Base-by-base conservation (phyloP, 2,113 vertebrate genomes). In the Chrysemys picta region DNA sequence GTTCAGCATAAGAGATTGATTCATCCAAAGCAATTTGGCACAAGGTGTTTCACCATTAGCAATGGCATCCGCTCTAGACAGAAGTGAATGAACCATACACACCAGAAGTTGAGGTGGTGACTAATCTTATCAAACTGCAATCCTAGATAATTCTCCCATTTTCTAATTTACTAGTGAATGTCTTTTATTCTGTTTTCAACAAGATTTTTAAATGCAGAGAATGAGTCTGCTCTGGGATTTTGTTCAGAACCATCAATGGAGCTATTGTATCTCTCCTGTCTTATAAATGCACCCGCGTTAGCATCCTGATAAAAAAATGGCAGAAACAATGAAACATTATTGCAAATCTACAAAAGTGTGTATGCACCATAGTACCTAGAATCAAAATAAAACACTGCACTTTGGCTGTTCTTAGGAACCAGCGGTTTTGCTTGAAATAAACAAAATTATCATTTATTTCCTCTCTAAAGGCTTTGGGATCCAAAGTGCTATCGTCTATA, bases 181-280 rank as follows among this genome's bases (percentile, higher is more conserved):
- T 31, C 19, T 53, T 47, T 65, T 21, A 50, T n/a, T 4, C 47
- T 6, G n/a, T 4, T 89, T 84, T 85, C 12, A 85, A 57, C 6
- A 7, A n/a, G 2, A 13, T 21, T 53, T 95, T 29, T 75, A 65
- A 80, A 69, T 2, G 25, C n/a, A 81, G 31, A 79, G 11, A 19
- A 56, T 49, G 42, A 93, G 14, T 57, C 50, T 22, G 56, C 52
- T 2, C n/a, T n/a, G 22, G 13, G 38, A 45, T 49, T 91, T 82
- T 27, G 65, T 69, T 76, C 54, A 69, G 69, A 0, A 0, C 56
- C 13, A 5, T 2, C 42, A 45, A 0, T 0, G 54, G 0, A 10
- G 21, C 31, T 82, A 42, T 24, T 59, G 42, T 5, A 49, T 65
- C 78, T 45, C 27, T 49, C 1, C 19, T 25, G 45, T 0, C 0